Evolutionary conservation across 2,797 vertebrate species (phyloP).

Genomic region (Cyprinella venusta): DNA sequence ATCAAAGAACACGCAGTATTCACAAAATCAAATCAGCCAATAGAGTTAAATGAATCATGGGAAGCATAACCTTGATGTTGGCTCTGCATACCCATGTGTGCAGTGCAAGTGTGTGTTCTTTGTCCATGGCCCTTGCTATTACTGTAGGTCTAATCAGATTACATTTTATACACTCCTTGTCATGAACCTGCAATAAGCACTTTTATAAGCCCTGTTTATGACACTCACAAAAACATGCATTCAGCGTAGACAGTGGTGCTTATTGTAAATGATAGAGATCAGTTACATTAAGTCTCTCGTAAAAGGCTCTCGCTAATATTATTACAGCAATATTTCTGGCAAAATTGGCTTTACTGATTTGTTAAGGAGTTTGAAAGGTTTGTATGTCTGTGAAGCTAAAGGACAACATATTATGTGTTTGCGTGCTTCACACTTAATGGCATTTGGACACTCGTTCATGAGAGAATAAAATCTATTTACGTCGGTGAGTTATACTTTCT

Average conservation of each 20-base stretch:
- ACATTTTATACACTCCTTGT: neutral
- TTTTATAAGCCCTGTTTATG: slow-evolving; percentile 35
- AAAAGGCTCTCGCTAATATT: neutral
- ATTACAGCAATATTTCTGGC: slow-evolving; percentile 26
- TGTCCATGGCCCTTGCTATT: neutral
- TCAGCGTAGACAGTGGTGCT: slow-evolving; percentile 34
- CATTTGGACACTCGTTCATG: slow-evolving; percentile 13
- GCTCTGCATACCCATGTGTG: slow-evolving; percentile 3
- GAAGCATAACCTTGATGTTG: slow-evolving; percentile 19
- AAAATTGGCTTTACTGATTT: slow-evolving; percentile 31
- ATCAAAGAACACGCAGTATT: slow-evolving; percentile 20
- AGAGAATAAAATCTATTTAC: slow-evolving; percentile 6
- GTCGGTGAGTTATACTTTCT: slow-evolving; percentile 30
- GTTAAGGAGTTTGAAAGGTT: slow-evolving; percentile 11
- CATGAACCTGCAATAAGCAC: slow-evolving; percentile 15
- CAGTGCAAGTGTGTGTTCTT: neutral
- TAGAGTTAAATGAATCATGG: slow-evolving; percentile 7
- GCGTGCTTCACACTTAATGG: neutral
- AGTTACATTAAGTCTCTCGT: slow-evolving; percentile 5
- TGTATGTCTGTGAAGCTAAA: slow-evolving; percentile 5
- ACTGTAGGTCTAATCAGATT: slow-evolving; percentile 24
- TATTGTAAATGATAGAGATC: slow-evolving; percentile 21
- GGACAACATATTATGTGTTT: slow-evolving; percentile 8
- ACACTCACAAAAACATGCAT: slow-evolving; percentile 19
- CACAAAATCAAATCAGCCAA: slow-evolving; percentile 29